Percentiles rank a stretch among this genome's conserved stretches.
phyloP scores from a whole-genome alignment of 2,888 invertebrate species.

The Callimorpha dominula region DNA sequence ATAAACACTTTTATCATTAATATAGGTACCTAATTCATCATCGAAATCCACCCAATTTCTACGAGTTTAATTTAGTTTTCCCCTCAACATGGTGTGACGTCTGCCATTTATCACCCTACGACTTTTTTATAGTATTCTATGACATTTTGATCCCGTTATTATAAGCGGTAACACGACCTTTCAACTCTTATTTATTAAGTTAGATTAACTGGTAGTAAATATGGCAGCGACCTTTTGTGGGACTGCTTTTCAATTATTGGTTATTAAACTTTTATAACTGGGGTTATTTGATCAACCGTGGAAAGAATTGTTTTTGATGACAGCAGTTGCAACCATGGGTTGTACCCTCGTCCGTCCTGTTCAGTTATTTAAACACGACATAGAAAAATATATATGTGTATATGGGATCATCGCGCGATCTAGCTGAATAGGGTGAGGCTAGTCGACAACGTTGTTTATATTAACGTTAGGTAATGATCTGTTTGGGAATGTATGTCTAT shows the following conservation, averaged over 20 bases:
- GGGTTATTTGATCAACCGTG: background rate
- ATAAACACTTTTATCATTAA: background rate
- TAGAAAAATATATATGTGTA: too few relatives aligned
- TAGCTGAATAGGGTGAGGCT: too few relatives aligned
- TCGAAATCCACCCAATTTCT: background rate
- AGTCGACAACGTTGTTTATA: too few relatives aligned
- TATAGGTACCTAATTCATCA: conserved; percentile 8
- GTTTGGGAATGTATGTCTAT: too few relatives aligned
- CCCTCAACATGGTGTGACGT: background rate
- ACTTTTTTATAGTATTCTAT: conserved; percentile 31
- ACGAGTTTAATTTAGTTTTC: background rate
- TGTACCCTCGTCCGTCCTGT: too few relatives aligned
- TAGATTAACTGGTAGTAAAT: conserved; percentile 25
- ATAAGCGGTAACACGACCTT: conserved; percentile 44
- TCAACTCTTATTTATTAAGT: conserved; percentile 39
- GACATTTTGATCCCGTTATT: conserved; percentile 37
- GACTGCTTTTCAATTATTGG: conserved; percentile 31
- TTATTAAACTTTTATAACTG: background rate
- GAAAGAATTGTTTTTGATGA: too few relatives aligned
- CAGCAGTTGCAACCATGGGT: too few relatives aligned
- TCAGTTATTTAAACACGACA: too few relatives aligned
- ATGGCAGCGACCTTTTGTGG: conserved; percentile 29
- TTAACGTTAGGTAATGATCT: too few relatives aligned
- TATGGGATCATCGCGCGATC: too few relatives aligned
- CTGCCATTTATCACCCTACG: conserved; percentile 20